phyloP scores from a whole-genome alignment of 1,140 invertebrate species.

The Choristoneura fumiferana region DNA sequence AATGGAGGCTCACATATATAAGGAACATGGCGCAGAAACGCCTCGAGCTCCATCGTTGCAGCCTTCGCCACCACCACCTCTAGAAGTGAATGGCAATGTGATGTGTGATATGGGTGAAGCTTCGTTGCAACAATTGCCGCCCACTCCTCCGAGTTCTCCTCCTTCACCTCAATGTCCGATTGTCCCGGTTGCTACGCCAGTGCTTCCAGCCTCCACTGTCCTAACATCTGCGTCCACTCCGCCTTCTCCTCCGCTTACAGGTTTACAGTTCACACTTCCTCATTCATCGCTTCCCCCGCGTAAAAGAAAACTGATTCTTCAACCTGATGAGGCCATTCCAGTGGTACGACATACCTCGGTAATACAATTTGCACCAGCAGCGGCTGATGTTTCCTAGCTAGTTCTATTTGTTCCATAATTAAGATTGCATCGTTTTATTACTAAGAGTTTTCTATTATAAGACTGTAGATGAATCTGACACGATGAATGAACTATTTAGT shows the following conservation, averaged over 20 bases:
- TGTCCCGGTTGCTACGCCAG: conserved; percentile 28
- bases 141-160: conserved; percentile 83
- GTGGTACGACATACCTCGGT: conserved; percentile 85
- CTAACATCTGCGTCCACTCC: conserved; percentile 49
- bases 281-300: conserved; percentile 85
- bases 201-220: conserved; percentile 25
- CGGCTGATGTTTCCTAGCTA: conserved; percentile 52
- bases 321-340: conserved; percentile 48
- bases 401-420: conserved; percentile 19
- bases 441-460: conserved; percentile 44
- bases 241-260: conserved; percentile 71
- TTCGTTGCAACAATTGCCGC: conserved; percentile 80
- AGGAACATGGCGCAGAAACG: conserved; percentile 88
- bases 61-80: conserved; percentile 44
- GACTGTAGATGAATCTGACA: conserved; percentile 29
- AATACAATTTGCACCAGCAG: conserved; percentile 88
- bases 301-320: conserved; percentile 87
- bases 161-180: conserved; percentile 64
- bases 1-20: conserved; percentile 91
- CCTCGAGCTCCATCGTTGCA: conserved; percentile 58
- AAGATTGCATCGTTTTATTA: conserved; percentile 24
- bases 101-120: conserved; percentile 86
- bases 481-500: too few relatives aligned
- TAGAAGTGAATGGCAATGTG: conserved; percentile 80
- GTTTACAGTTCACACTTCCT: conserved; percentile 71